These are phyloP conservation scores for Theretra japonica DNA, from an alignment of 2,888 invertebrate species.

Conservation along the genomic window DNA sequence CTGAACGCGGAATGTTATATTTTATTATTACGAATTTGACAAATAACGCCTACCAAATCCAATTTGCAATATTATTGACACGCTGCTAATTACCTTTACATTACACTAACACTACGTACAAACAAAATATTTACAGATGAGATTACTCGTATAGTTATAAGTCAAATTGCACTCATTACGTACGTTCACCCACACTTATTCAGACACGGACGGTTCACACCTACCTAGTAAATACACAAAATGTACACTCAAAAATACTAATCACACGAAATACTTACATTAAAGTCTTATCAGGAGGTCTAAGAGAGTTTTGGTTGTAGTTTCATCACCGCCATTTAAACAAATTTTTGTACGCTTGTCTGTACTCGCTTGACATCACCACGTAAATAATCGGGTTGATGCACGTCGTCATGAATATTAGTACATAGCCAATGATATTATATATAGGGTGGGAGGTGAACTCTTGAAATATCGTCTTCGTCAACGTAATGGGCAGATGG, in stretches of 20 bases:
- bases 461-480: constrained; percentile 89
- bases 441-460: constrained; percentile 86
- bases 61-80: constrained; percentile 20
- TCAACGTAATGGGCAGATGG: constrained; percentile 95
- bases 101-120: not conserved
- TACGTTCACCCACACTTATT: constrained; percentile 32
- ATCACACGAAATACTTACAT: constrained; percentile 22
- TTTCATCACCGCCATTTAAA: constrained; percentile 82
- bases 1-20: constrained; percentile 3
- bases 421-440: constrained; percentile 92
- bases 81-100: not conserved
- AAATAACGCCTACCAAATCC: not conserved
- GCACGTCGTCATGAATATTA: constrained; percentile 94
- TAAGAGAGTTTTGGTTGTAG: not conserved
- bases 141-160: constrained; percentile 16
- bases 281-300: constrained; percentile 33
- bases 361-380: constrained; percentile 96
- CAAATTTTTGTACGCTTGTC: constrained; percentile 93
- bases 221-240: constrained; percentile 35
- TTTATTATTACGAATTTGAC: not conserved
- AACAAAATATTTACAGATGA: constrained; percentile 26
- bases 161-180: constrained; percentile 8
- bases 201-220: constrained; percentile 54
- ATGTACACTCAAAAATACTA: constrained; percentile 16
- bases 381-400: constrained; percentile 97